Conservation (phyloP, 53 echinoderm and acorn worm species). For the Henricia sp. region DNA sequence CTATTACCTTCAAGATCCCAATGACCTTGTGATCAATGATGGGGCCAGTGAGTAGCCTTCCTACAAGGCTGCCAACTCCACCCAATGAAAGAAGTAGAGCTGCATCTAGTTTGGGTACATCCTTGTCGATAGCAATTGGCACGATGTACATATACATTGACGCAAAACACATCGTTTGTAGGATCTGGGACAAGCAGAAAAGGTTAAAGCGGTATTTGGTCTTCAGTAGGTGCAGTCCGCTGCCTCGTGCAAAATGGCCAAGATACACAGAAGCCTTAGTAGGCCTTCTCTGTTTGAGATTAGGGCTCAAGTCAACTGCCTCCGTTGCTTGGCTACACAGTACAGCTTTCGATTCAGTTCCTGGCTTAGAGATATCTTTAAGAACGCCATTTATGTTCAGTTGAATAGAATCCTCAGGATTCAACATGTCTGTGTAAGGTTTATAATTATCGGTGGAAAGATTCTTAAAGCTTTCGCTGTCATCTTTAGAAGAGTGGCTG, state of each 20-base stretch:
- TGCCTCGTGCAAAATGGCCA: not conserved
- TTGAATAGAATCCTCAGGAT: no score
- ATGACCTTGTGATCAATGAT: conserved; percentile 3
- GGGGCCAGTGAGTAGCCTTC: conserved; percentile 1
- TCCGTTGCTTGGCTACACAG: no score
- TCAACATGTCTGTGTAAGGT: no score
- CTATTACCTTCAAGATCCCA: no score
- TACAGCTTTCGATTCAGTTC: no score
- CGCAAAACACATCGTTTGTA: not conserved
- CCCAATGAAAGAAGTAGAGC: conserved; percentile 9
- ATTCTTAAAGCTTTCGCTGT: no score
- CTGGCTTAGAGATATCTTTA: no score
- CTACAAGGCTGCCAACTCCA: conserved; percentile 8
- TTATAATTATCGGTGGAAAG: no score
- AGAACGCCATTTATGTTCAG: no score
- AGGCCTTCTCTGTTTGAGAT: not conserved
- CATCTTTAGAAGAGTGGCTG: no score
- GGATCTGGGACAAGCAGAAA: not conserved
- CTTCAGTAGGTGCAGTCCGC: conserved; percentile 21
- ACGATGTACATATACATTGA: not conserved
- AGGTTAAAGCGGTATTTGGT: conserved; percentile 18
- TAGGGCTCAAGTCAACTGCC: no score
- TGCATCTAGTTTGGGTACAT: conserved; percentile 15
- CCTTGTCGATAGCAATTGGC: not conserved
- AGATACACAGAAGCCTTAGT: conserved; percentile 1